Base-by-base conservation (phyloP, 2,113 vertebrate genomes). In the Halichoeres trimaculatus region DNA sequence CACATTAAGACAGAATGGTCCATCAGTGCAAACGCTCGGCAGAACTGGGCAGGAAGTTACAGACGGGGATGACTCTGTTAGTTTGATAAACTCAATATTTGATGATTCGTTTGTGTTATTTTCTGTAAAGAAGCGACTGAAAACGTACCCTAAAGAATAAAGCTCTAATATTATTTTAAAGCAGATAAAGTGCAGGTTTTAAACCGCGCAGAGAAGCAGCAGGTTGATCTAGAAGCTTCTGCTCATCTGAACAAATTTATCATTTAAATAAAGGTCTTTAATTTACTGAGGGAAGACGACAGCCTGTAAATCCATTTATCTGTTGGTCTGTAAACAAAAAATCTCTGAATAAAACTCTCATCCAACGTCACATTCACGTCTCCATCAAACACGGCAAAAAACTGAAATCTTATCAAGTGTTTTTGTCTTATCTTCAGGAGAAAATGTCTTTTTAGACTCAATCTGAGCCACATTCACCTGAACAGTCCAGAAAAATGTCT, bases 21-120 rank as follows among this genome's bases (percentile, higher is more conserved):
- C 64, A 72, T 85, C 80, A 90, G 90, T 88, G 87, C 85, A 89
- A 86, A 89, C 60, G 20, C 70, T 78, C 48, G 56, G 4, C 19
- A 23, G 69, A 61, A 58, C 26, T 55, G 17, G 80, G 67, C 19
- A 13, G 55, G 10, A 54, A 22, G 60, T 62, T 1, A 59, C 69
- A 72, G 13, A 60, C 0, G 9, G 23, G 41, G 61, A 56, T 10
- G 35, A 64, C 14, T 36, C 11, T 45, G 17, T 12, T 43, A 43
- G 17, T 6, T 47, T n/a, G 45, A n/a, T 5, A 48, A 45, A 16
- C 14, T 45, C 14, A 6, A 45, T 19, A 6, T 2, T 10, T 40
- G 38, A 40, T 8, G 10, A 47, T 60, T 30, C 55, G 14, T 3
- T 35, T 23, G 13, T 30, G 10, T 52, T 52, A 38, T 19, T 0